Conservation (phyloP, 2,113 vertebrate genomes). For the Coracopsis vasa region DNA sequence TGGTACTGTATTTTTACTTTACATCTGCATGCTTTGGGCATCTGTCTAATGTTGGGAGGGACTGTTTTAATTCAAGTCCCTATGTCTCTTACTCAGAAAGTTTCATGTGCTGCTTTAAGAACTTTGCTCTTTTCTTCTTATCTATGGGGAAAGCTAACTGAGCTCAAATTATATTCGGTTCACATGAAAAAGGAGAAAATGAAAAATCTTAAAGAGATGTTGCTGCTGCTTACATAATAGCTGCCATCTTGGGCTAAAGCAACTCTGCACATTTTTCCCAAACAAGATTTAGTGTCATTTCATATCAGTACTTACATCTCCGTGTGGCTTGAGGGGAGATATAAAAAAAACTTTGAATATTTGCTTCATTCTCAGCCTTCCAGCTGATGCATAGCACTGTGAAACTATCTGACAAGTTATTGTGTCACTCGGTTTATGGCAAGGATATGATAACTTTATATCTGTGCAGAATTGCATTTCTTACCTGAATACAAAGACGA, state of each 20-base stretch:
- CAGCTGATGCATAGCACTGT: not conserved
- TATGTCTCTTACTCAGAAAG: not conserved
- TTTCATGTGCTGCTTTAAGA: not conserved
- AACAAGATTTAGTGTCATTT: conserved; percentile 44
- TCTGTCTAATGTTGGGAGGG: not conserved
- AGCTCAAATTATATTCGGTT: not conserved
- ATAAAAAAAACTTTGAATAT: not conserved
- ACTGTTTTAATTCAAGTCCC: not conserved
- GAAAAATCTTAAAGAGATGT: not conserved
- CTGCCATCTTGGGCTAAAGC: conserved; percentile 10
- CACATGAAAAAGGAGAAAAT: not conserved
- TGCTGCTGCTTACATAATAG: not conserved
- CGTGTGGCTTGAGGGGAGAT: conserved; percentile 11
- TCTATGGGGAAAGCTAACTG: not conserved
- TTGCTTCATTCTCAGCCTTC: conserved; percentile 16
- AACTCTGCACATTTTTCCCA: not conserved
- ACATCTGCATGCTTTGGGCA: not conserved
- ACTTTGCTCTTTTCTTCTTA: not conserved
- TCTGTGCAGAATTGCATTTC: not conserved
- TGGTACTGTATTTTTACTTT: not conserved
- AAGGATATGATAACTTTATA: conserved; percentile 13
- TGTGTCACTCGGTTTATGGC: not conserved
- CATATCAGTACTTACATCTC: conserved; percentile 23
- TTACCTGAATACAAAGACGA: not conserved
- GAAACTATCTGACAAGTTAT: conserved; percentile 35